Percentiles rank a stretch among this genome's conserved stretches.
These are phyloP conservation scores for Setophaga kirtlandii DNA, from an alignment of 2,113 vertebrate species.

Conservation along the genomic window DNA sequence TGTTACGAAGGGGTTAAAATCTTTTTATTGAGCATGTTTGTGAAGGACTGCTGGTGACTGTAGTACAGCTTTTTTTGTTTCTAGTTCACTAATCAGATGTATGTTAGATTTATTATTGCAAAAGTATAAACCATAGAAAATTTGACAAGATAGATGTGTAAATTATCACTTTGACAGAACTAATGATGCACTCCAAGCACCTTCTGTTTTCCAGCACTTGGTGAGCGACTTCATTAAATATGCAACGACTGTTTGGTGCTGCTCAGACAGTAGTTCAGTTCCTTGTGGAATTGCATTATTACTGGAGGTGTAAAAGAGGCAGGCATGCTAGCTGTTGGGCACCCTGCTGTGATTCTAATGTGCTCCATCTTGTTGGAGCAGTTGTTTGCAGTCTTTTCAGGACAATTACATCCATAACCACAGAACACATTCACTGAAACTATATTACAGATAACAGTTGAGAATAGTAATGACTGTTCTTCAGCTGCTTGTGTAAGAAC, in stretches of 20 bases:
- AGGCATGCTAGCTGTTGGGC: conserved; percentile 78
- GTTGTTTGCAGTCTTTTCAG: conserved; percentile 83
- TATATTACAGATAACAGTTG: conserved; percentile 77
- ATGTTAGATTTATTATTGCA: conserved; percentile 95
- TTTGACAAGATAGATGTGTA: conserved; percentile 99
- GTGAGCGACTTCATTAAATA: conserved; percentile 86
- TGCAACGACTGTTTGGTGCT: conserved; percentile 84
- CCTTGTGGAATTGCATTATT: conserved; percentile 85
- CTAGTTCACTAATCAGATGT: conserved; percentile 84
- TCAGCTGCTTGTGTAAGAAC: conserved; percentile 31
- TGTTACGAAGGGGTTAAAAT: conserved; percentile 71
- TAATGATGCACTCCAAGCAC: conserved; percentile 99
- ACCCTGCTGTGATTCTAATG: conserved; percentile 84
- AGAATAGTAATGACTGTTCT: conserved; percentile 60
- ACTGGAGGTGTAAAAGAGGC: conserved; percentile 79
- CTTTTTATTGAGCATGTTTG: conserved; percentile 56
- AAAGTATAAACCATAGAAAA: conserved; percentile 91
- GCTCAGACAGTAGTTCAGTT: conserved; percentile 81
- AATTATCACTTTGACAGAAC: conserved; percentile 99
- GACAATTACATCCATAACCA: conserved; percentile 83
- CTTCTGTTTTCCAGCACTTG: conserved; percentile 94
- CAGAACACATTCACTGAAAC: conserved; percentile 77
- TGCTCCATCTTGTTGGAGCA: conserved; percentile 89
- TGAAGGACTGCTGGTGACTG: conserved; percentile 61
- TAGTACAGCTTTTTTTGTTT: conserved; percentile 70